phyloP scores from a whole-genome alignment of 2,113 vertebrate species.

The Larimichthys crocea region DNA sequence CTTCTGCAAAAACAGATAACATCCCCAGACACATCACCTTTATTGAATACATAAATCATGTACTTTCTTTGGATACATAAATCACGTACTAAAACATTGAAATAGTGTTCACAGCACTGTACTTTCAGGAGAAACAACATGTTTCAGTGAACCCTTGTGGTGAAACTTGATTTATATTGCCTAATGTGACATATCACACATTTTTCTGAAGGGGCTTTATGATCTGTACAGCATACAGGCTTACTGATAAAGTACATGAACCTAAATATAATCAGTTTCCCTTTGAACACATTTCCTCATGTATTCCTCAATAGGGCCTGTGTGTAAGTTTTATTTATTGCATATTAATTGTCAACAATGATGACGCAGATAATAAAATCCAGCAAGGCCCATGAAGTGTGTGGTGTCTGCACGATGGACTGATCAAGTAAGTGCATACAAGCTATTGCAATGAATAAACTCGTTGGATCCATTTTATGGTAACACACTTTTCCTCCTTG shows the following conservation, averaged over 20 bases:
- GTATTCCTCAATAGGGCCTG: neutral
- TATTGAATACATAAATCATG: neutral
- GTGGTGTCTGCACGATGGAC: neutral
- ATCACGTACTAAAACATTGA: too few relatives aligned
- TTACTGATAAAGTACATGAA: neutral
- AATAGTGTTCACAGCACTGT: neutral
- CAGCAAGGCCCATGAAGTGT: neutral
- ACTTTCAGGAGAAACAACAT: neutral
- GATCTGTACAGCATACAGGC: neutral
- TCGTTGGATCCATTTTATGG: slow-evolving; percentile 48
- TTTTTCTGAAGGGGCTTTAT: too few relatives aligned
- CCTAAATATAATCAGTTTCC: neutral
- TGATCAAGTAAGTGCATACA: neutral
- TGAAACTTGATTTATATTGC: too few relatives aligned
- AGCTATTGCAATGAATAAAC: slow-evolving; percentile 2
- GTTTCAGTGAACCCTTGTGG: neutral
- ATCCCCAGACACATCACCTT: neutral
- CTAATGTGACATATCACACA: neutral
- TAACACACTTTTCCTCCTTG: slow-evolving; percentile 38
- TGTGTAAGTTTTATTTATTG: neutral
- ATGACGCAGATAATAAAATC: slow-evolving; percentile 32
- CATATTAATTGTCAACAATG: slow-evolving; percentile 20
- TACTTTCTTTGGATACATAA: neutral
- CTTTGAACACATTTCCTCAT: slow-evolving; percentile 14
- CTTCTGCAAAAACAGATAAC: neutral